Evolutionary conservation across 2,797 vertebrate species (phyloP).

Genomic region (Syndactyla subalaris): DNA sequence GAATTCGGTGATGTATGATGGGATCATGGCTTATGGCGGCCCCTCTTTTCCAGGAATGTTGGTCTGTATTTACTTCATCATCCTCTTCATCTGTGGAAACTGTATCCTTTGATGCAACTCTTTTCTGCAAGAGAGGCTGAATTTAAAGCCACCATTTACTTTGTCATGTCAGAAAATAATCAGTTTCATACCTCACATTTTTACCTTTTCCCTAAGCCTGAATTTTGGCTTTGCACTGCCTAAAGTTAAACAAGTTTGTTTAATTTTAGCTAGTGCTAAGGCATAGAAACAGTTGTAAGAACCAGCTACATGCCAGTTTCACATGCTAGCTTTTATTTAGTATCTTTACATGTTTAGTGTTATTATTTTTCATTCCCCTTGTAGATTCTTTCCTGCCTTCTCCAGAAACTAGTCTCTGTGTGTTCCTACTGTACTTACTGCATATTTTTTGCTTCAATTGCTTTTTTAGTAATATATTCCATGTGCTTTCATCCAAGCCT

Average conservation of each 20-base stretch:
- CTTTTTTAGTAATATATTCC: neutral
- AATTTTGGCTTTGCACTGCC: neutral
- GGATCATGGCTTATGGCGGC: constrained; percentile 98
- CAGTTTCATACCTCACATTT: neutral
- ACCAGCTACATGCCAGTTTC: neutral
- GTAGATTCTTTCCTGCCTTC: neutral
- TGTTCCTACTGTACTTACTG: neutral
- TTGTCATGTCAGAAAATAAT: neutral
- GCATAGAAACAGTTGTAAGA: neutral
- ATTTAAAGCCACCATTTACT: neutral
- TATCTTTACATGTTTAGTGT: neutral
- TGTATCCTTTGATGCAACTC: constrained; percentile 81
- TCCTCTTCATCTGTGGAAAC: constrained; percentile 99
- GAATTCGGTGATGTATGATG: constrained; percentile 99
- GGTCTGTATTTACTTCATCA: constrained; percentile 99
- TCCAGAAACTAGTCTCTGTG: neutral
- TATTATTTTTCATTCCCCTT: constrained; percentile 1
- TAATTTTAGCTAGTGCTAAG: constrained; percentile 7
- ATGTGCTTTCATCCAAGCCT: neutral
- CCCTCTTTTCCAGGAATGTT: constrained; percentile 99
- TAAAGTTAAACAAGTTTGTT: constrained; percentile 7
- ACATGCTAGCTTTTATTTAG: neutral
- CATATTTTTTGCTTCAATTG: neutral
- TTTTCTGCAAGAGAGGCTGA: constrained; percentile 23
- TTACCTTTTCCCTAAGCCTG: neutral